Evolutionary conservation across 2,113 vertebrate genomes (phyloP).

Genomic region (Camelus bactrianus): DNA sequence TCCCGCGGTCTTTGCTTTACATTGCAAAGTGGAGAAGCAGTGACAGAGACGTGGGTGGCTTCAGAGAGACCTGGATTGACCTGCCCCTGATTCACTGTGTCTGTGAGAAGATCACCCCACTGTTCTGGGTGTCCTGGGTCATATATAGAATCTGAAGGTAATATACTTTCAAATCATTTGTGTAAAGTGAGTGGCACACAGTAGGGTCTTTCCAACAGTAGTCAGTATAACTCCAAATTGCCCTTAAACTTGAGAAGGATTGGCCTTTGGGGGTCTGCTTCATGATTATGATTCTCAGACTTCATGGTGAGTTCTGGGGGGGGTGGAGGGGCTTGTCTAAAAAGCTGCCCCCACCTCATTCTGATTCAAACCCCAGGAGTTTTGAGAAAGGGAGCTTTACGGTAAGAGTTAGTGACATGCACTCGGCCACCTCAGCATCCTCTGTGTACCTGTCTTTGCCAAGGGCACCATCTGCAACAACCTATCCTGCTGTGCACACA

Average conservation of each 20-base stretch:
- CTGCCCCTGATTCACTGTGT: neutral
- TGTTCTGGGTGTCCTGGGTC: accelerated
- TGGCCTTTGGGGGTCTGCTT: neutral
- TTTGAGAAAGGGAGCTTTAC: neutral
- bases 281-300: accelerated
- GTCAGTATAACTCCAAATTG: neutral
- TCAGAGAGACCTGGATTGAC: neutral
- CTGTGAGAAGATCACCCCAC: accelerated
- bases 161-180: neutral
- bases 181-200: neutral
- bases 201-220: neutral
- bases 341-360: accelerated
- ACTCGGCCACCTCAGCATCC: neutral
- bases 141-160: neutral
- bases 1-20: neutral
- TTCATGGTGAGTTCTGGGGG: neutral
- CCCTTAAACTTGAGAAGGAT: neutral
- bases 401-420: accelerated
- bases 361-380: too few species aligned
- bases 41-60: neutral
- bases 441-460: neutral
- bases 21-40: accelerated
- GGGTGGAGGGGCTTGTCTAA: neutral
- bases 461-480: accelerated
- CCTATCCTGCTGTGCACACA: accelerated